phyloP scores from a whole-genome alignment of 2,797 vertebrate genomes.

The Spatula clypeata region DNA sequence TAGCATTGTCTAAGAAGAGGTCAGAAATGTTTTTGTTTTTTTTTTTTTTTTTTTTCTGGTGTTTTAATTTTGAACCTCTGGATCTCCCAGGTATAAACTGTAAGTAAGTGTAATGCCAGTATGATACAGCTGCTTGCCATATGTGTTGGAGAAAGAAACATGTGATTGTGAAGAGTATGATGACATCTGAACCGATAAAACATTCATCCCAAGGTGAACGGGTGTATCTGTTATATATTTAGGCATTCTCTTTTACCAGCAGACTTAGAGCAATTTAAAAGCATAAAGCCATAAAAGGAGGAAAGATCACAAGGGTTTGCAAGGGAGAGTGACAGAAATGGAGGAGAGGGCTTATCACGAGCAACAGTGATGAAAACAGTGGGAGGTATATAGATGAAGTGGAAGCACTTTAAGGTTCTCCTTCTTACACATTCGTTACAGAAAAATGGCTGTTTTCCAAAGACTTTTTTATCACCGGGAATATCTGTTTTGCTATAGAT shows the following conservation, averaged over 20 bases:
- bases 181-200: conserved; percentile 61
- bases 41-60: neutral
- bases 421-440: neutral
- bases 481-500: conserved; percentile 3
- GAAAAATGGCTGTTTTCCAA: conserved; percentile 28
- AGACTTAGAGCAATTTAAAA: conserved; percentile 40
- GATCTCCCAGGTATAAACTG: conserved; percentile 6
- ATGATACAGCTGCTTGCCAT: conserved; percentile 63
- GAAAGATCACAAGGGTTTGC: conserved; percentile 22
- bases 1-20: neutral
- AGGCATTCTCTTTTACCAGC: conserved; percentile 16
- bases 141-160: conserved; percentile 39
- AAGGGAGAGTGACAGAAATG: conserved; percentile 43
- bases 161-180: conserved; percentile 52
- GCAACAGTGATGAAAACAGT: conserved; percentile 56
- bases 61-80: conserved; percentile 11
- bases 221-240: conserved; percentile 70
- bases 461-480: neutral
- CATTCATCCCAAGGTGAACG: conserved; percentile 64
- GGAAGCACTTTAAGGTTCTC: conserved; percentile 48
- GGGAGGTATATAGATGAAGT: conserved; percentile 52
- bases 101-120: neutral
- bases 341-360: conserved; percentile 14
- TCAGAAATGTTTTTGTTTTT: neutral
- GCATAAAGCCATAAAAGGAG: conserved; percentile 26